Conservation (phyloP, 2,797 vertebrate genomes). For the Esox masquinongy region DNA sequence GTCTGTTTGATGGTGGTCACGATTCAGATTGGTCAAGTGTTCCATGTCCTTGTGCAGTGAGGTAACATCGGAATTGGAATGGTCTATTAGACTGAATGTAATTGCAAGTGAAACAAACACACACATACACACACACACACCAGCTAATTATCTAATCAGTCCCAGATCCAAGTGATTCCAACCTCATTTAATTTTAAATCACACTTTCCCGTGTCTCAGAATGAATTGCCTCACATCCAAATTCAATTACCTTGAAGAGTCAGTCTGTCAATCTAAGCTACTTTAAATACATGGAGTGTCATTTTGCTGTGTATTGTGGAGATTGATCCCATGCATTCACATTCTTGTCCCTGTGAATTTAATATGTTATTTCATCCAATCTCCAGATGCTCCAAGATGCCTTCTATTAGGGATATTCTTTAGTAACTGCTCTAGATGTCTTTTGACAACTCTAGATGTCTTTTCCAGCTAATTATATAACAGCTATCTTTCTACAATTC, state of each 20-base stretch:
- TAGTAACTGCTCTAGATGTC: too few species aligned
- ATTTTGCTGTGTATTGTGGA: too few species aligned
- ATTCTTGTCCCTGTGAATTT: neutral
- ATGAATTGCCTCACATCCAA: constrained; percentile 35
- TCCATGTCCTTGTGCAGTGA: constrained; percentile 1
- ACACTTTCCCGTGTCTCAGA: constrained; percentile 17
- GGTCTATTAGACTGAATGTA: neutral
- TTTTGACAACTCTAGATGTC: too few species aligned
- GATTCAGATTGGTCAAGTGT: neutral
- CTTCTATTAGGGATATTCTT: neutral
- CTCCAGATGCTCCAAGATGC: constrained; percentile 15
- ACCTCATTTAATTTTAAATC: constrained; percentile 23
- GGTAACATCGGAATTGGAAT: neutral
- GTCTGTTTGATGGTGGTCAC: neutral
- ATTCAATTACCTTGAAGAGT: constrained; percentile 46
- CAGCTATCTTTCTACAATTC: too few species aligned
- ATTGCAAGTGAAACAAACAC: neutral
- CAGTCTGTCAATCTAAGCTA: constrained; percentile 45
- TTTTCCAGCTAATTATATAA: too few species aligned
- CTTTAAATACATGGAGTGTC: constrained; percentile 12
- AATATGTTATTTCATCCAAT: constrained; percentile 28
- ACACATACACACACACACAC: neutral
- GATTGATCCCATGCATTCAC: neutral
- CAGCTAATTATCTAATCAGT: constrained; percentile 24
- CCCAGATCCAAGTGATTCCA: constrained; percentile 16